Base-by-base conservation (phyloP, 2,113 vertebrate species). In the Scopus umbretta region DNA sequence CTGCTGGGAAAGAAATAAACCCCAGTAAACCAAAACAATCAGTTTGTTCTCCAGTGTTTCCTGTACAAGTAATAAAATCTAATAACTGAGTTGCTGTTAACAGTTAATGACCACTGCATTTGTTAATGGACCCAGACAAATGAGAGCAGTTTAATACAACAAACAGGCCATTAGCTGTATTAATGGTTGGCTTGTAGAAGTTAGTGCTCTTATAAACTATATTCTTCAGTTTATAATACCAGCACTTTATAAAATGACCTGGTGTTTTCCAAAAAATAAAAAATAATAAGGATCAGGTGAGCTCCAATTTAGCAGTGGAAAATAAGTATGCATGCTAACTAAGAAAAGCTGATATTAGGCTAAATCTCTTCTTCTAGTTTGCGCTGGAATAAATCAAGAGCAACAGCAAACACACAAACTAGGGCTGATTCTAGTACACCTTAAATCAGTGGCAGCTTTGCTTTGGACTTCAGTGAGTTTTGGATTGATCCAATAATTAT, bases 61-160 rank as follows among this genome's bases (percentile, higher is more conserved):
- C 92, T 92, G 95, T 68, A 94, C 59, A 89, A 95, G 45, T 79
- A 94, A 83, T 96, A 97, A 96, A 95, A 93, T 93, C 89, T 95
- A 96, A 95, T 95, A 96, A 96, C 81, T 96, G 74, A 90, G 85
- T 93, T 91, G 90, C 92, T 96, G 88, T 96, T 96, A 96, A 88
- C 91, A 87, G 93, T 96, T 98, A 97, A 97, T 97, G 92, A 97
- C 93, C 85, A 88, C 80, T 94, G 75, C 68, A 61, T 93, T 96
- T 97, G 86, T 97, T 97, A 97, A 98, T 98, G 94, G 90, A 87
- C 92, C 89, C 92, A 94, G 96, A 96, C 86, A 96, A 97, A 94
- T 81, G 85, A 97, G 92, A 97, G 94, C 93, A 91, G 81, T 96
- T 94, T 96, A 97, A 94, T 92, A 84, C 88, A 93, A 93, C 85